phyloP scores from a whole-genome alignment of 2,113 vertebrate species.

The Cygnus atratus region DNA sequence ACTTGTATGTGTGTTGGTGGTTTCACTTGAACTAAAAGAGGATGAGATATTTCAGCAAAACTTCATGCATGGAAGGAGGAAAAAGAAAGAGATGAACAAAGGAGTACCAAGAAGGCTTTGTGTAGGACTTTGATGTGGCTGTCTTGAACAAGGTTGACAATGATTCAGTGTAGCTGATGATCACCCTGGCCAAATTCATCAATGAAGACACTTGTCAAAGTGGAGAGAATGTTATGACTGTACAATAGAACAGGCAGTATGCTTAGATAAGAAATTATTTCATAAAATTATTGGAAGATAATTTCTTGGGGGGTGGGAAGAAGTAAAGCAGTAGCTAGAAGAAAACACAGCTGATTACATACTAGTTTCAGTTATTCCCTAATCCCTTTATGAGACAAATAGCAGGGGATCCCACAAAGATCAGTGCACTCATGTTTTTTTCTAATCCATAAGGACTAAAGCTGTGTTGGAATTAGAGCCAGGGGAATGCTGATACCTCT shows the following conservation, averaged over 20 bases:
- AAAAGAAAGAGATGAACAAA: neutral
- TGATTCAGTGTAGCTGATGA: neutral
- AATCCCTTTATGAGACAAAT: neutral
- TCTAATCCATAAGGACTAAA: neutral
- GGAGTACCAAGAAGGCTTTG: neutral
- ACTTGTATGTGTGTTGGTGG: neutral
- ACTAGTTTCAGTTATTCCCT: neutral
- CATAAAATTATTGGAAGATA: neutral
- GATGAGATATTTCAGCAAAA: neutral
- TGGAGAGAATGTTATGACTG: neutral
- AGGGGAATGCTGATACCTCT: neutral
- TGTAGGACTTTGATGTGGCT: neutral
- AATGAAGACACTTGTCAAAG: neutral
- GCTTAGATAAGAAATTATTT: neutral
- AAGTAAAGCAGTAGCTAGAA: neutral
- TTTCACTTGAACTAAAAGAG: neutral
- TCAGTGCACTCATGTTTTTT: neutral
- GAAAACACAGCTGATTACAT: neutral
- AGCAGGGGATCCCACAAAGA: neutral
- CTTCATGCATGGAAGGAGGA: neutral
- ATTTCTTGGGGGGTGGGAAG: rapidly evolving
- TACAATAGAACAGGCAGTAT: neutral
- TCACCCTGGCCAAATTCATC: neutral
- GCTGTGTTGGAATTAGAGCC: neutral
- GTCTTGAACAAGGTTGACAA: neutral